These are phyloP conservation scores for Aporophyla nigra DNA, from an alignment of 2,888 invertebrate species.

Conservation along the genomic window DNA sequence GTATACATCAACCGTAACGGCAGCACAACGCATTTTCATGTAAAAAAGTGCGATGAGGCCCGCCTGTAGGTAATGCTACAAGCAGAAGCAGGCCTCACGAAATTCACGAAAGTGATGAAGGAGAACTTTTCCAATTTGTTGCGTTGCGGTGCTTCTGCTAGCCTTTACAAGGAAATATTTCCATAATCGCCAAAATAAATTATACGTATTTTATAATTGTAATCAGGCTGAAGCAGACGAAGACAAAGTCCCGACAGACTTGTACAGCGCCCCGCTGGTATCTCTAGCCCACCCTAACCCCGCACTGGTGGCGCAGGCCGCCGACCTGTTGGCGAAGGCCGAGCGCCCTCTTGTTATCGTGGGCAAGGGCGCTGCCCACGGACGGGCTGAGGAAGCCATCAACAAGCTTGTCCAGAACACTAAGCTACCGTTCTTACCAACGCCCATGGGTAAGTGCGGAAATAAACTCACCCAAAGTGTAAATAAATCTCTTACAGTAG, in stretches of 20 bases:
- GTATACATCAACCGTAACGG: too few species aligned
- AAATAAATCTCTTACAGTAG: too few species aligned
- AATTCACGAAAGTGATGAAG: too few species aligned
- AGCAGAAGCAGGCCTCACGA: too few species aligned
- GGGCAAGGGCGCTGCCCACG: constrained; percentile 97
- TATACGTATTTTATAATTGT: background rate
- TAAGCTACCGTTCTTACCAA: constrained; percentile 97
- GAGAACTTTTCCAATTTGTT: too few species aligned
- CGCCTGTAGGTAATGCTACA: too few species aligned
- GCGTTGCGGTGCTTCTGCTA: too few species aligned
- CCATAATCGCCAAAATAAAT: background rate
- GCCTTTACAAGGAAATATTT: background rate
- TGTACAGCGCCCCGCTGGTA: constrained; percentile 91
- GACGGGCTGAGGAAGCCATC: constrained; percentile 94
- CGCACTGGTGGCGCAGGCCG: constrained; percentile 93
- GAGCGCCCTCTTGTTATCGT: constrained; percentile 96
- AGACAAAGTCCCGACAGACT: constrained; percentile 83
- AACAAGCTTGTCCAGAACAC: constrained; percentile 93
- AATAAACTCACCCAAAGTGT: background rate
- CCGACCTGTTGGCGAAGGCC: constrained; percentile 93
- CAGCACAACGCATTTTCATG: too few species aligned
- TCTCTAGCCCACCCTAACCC: constrained; percentile 94
- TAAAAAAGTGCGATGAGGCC: too few species aligned
- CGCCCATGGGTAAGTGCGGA: constrained; percentile 95
- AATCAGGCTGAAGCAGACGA: constrained; percentile 83